Conservation (phyloP, 1,140 invertebrate species). For the Trichonephila clavipes region DNA sequence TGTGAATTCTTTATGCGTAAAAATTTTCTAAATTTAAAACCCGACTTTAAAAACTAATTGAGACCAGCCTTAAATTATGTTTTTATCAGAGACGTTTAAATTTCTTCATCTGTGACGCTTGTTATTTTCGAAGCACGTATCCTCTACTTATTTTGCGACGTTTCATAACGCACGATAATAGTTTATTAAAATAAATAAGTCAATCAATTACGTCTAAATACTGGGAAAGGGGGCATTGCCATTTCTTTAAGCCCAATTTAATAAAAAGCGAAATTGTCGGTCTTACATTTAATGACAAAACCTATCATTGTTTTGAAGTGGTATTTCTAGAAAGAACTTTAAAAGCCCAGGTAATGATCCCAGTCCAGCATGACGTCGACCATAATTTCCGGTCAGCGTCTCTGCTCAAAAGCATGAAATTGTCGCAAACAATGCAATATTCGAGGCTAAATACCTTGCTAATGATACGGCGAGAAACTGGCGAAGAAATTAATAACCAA, state of each 20-base stretch:
- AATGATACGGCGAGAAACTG: neutral
- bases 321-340: neutral
- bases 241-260: neutral
- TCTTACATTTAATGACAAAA: neutral
- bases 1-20: too few species aligned
- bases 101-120: neutral
- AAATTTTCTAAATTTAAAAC: too few species aligned
- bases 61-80: too few species aligned
- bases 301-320: neutral
- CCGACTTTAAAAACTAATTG: too few species aligned
- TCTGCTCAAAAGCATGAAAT: constrained; percentile 9
- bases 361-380: neutral
- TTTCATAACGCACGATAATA: neutral
- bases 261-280: neutral
- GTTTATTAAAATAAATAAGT: constrained; percentile 9
- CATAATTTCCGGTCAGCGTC: constrained; percentile 22
- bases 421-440: constrained; percentile 19
- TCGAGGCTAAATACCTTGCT: neutral
- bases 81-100: neutral
- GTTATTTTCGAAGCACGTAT: neutral
- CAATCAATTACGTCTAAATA: neutral
- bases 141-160: neutral
- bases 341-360: neutral
- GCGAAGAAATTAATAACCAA: constrained; percentile 11
- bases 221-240: neutral